Evolutionary conservation across 2,797 vertebrate species (phyloP).

Genomic region (Macropus fuliginosus): DNA sequence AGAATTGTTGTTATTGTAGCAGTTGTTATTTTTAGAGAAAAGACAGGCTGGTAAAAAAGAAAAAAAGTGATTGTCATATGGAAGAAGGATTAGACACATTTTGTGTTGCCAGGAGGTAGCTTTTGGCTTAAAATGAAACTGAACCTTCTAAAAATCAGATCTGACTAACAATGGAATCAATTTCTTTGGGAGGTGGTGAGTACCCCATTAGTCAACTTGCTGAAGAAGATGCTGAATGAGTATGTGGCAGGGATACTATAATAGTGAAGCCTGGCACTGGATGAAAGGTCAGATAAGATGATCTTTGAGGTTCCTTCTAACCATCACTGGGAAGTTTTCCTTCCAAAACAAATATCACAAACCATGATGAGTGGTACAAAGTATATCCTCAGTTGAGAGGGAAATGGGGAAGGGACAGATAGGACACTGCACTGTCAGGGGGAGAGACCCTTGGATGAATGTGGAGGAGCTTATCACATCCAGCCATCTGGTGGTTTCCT

Average conservation of each 20-base stretch:
- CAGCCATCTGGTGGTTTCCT: not conserved
- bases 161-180: not conserved
- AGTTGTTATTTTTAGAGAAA: conserved; percentile 1
- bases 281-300: not conserved
- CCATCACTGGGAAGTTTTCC: not conserved
- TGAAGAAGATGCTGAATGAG: not conserved
- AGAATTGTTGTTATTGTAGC: not conserved
- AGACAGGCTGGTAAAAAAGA: not conserved
- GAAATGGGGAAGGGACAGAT: not conserved
- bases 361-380: not conserved
- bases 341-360: not conserved
- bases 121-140: not conserved
- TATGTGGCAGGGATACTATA: not conserved
- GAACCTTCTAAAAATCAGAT: not conserved
- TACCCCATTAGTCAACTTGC: not conserved
- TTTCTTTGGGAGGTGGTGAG: not conserved
- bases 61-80: not conserved
- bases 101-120: conserved; percentile 6
- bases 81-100: conserved; percentile 4
- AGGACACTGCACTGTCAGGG: not conserved
- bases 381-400: not conserved
- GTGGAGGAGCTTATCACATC: not conserved
- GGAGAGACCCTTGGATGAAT: not conserved
- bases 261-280: not conserved
- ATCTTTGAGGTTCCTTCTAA: not conserved